Conservation (phyloP, 2,113 vertebrate species). For the Calidris pugnax region DNA sequence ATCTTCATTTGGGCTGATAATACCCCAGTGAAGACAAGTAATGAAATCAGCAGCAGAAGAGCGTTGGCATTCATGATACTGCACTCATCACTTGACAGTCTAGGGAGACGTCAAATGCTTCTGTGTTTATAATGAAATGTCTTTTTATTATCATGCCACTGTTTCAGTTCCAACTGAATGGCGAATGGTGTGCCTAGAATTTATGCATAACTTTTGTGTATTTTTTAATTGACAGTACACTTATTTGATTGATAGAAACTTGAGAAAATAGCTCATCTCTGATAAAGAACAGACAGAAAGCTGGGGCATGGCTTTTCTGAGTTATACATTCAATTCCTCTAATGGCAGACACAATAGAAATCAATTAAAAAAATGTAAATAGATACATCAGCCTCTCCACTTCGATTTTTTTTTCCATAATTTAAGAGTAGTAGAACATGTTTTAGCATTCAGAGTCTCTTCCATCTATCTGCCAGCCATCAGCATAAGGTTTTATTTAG, state of each 20-base stretch:
- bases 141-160: not conserved
- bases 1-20: constrained; percentile 3
- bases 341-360: not conserved
- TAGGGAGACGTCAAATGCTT: not conserved
- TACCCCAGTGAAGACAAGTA: not conserved
- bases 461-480: not conserved
- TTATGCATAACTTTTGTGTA: not conserved
- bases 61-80: not conserved
- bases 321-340: not conserved
- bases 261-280: not conserved
- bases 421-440: not conserved
- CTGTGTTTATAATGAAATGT: constrained; percentile 10
- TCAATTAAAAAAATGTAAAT: not conserved
- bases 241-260: not conserved
- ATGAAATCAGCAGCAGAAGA: constrained; percentile 3
- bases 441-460: not conserved
- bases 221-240: not conserved
- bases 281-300: not conserved
- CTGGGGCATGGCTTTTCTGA: not conserved
- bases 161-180: constrained; percentile 1
- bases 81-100: not conserved
- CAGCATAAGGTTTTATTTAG: not conserved
- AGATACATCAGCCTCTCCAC: not conserved
- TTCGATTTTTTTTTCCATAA: not conserved
- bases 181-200: not conserved